Base-by-base conservation (phyloP, 92 coral and sea anemone genomes). In the Montipora capitata region DNA sequence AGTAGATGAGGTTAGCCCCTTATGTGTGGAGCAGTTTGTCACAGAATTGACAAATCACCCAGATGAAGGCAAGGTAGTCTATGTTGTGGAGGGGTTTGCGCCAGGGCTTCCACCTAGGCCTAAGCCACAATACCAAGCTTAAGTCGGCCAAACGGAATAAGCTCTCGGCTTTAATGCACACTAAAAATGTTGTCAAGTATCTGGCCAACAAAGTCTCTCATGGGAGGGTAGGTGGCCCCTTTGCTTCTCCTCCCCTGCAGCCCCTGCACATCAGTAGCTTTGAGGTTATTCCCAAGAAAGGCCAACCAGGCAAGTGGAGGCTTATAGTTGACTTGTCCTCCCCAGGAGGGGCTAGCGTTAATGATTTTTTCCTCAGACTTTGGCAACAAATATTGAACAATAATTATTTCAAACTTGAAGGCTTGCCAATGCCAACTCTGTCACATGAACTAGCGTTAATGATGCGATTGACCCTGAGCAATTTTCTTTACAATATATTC, bases 281-380 rank as follows among this genome's bases (percentile, higher is more conserved):
- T 72, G 35, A 2, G 35, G 35, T 27, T 27, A 27, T 27, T 27
- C 35, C 35, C 35, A 1, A 27, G 35, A 27, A 68, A 39, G 66
- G 68, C 1, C 83, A 83, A 68, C 89, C 81, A 27, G 79, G 81
- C 15, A 83, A 83, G 58, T 78, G 80, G 90, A 69, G 82, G n/a
- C 81, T 90, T 54, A 71, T 77, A 41, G 62, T 90, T 9, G 90
- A 84, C 69, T 64, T 77, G n/a, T 88, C 84, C 39, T 51, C 45
- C 7, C 81, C 80, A 4, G 41, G 27, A 17, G 90, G 85, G 40
- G 15, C 20, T 15, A 89, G 93, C 10, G 76, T 89, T 27, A 27
- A 27, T 64, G 84, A 84, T 57, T 27, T 27, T 27, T 27, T 27
- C 0, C 35, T 27, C 35, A 27, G 35, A 27, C 35, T 27, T 27